phyloP scores from a whole-genome alignment of 2,888 invertebrate species.

The Cheilosia scutellata region DNA sequence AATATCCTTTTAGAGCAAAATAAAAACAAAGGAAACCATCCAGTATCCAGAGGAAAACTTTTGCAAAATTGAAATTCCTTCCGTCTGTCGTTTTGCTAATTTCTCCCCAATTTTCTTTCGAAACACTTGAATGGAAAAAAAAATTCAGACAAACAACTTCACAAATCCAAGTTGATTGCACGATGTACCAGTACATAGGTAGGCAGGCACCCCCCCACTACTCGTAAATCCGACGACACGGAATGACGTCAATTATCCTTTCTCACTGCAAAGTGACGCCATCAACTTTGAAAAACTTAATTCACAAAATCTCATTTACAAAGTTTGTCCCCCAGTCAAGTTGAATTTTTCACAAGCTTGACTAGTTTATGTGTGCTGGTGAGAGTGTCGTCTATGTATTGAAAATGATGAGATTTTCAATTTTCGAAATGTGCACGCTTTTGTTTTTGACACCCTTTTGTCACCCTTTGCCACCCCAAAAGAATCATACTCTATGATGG shows the following conservation, averaged over 20 bases:
- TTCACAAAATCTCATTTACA: slow-evolving; percentile 51
- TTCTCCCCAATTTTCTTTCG: background rate
- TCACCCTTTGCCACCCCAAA: too few relatives aligned
- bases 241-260: slow-evolving; percentile 68
- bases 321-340: slow-evolving; percentile 21
- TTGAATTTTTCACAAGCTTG: slow-evolving; percentile 4
- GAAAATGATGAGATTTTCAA: slow-evolving; percentile 39
- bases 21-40: too few relatives aligned
- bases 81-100: background rate
- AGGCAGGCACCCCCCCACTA: background rate
- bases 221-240: background rate
- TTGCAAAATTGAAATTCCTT: too few relatives aligned
- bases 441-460: slow-evolving; percentile 10
- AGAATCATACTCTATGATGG: background rate
- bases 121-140: background rate
- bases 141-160: slow-evolving; percentile 53
- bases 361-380: background rate
- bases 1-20: too few relatives aligned
- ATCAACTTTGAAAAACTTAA: slow-evolving; percentile 52
- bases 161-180: slow-evolving; percentile 51
- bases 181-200: background rate
- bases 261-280: slow-evolving; percentile 54
- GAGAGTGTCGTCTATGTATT: slow-evolving; percentile 29
- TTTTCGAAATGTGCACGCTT: slow-evolving; percentile 38
- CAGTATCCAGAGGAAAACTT: too few relatives aligned